Conservation (phyloP, 2,113 vertebrate genomes). For the Scytalopus superciliaris region DNA sequence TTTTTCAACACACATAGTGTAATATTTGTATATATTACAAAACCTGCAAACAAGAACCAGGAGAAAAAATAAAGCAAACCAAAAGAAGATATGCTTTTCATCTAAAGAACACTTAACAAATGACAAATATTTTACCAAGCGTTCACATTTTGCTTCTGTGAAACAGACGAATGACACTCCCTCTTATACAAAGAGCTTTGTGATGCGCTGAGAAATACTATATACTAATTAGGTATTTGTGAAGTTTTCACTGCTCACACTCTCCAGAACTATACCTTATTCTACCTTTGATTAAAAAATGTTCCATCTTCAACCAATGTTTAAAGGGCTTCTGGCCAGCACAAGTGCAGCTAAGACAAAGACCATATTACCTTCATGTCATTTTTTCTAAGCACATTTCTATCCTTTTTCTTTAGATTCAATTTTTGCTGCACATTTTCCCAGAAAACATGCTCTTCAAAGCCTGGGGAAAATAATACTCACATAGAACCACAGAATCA, state of each 20-base stretch:
- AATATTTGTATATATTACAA: not conserved
- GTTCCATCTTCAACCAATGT: not conserved
- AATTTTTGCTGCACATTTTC: not conserved
- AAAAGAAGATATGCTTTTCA: not conserved
- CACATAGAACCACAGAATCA: not conserved
- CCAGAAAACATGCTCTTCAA: not conserved
- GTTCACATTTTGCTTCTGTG: not conserved
- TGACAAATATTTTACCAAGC: not conserved
- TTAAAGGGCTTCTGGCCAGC: not conserved
- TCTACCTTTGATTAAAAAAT: not conserved
- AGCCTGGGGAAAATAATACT: not conserved
- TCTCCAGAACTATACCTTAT: not conserved
- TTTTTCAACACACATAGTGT: not conserved
- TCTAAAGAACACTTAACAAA: not conserved
- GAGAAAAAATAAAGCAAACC: not conserved
- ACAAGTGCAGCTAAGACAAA: not conserved
- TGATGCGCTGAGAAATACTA: not conserved
- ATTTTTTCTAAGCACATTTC: not conserved
- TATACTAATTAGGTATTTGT: not conserved
- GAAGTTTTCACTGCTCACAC: not conserved
- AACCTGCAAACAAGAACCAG: not conserved
- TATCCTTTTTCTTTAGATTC: not conserved
- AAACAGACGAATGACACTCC: not conserved
- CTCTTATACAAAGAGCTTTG: not conserved
- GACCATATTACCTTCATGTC: not conserved